phyloP scores from a whole-genome alignment of 2,888 invertebrate genomes.

The Leucozona laternaria region DNA sequence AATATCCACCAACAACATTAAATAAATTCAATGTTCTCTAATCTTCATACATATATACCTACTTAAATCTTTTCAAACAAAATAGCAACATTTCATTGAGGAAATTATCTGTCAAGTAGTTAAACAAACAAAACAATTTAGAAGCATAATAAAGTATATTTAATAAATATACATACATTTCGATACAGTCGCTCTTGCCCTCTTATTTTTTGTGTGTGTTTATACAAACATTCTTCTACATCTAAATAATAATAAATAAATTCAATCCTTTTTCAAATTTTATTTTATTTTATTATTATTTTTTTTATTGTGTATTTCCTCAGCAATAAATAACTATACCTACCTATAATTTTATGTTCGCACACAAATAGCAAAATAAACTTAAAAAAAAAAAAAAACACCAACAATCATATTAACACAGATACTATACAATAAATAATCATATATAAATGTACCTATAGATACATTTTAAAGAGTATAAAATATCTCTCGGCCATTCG shows the following conservation, averaged over 20 bases:
- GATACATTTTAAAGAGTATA: constrained; percentile 24
- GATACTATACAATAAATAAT: constrained; percentile 18
- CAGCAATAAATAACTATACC: constrained; percentile 60
- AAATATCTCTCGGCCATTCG: constrained; percentile 42
- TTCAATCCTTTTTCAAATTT: constrained; percentile 52
- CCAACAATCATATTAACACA: constrained; percentile 20
- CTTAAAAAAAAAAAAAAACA: constrained; percentile 2
- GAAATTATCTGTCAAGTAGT: constrained; percentile 66
- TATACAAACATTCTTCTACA: neutral
- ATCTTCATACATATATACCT: neutral
- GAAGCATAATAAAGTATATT: constrained; percentile 48
- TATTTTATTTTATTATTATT: constrained; percentile 20
- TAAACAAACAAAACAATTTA: constrained; percentile 63
- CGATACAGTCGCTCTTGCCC: neutral
- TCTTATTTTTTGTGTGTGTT: neutral
- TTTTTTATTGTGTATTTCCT: constrained; percentile 25
- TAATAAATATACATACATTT: neutral
- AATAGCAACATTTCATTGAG: constrained; percentile 62
- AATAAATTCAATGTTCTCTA: neutral
- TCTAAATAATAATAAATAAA: constrained; percentile 31
- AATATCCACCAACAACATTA: neutral
- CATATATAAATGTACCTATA: neutral
- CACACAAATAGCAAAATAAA: constrained; percentile 43
- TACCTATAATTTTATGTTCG: constrained; percentile 57
- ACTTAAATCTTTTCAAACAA: constrained; percentile 17